Conservation (phyloP, 2,888 invertebrate genomes). For the Luffia ferchaultella region DNA sequence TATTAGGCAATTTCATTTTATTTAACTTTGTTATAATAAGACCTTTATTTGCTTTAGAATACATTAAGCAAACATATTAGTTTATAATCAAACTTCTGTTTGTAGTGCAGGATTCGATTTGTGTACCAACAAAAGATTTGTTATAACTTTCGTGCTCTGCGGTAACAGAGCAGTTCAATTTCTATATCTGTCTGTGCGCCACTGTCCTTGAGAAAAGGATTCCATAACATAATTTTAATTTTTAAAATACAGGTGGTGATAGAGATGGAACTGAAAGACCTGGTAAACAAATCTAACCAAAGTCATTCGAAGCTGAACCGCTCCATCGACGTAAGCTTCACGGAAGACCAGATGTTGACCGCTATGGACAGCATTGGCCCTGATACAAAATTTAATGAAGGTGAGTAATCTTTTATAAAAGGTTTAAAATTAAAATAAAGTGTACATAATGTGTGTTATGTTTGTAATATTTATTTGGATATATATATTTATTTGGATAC, state of each 20-base stretch:
- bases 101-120: too few relatives aligned
- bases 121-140: too few relatives aligned
- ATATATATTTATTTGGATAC: not conserved
- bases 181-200: too few relatives aligned
- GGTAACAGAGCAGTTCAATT: too few relatives aligned
- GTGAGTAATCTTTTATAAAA: constrained; percentile 19
- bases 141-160: too few relatives aligned
- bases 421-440: not conserved
- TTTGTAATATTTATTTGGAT: not conserved
- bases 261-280: constrained; percentile 51
- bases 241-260: constrained; percentile 30
- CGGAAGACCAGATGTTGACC: constrained; percentile 50
- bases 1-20: too few relatives aligned
- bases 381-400: constrained; percentile 39
- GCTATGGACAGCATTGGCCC: constrained; percentile 43
- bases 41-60: too few relatives aligned
- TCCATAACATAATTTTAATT: too few relatives aligned
- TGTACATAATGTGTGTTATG: not conserved
- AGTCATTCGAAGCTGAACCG: constrained; percentile 35
- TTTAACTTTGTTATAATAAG: too few relatives aligned
- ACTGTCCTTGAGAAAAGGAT: too few relatives aligned
- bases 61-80: too few relatives aligned
- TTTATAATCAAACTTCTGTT: too few relatives aligned
- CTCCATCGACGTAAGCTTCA: constrained; percentile 52
- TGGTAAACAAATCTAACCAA: constrained; percentile 45